Conservation (phyloP, 1,140 invertebrate species). For the Nixonia krombeini region DNA sequence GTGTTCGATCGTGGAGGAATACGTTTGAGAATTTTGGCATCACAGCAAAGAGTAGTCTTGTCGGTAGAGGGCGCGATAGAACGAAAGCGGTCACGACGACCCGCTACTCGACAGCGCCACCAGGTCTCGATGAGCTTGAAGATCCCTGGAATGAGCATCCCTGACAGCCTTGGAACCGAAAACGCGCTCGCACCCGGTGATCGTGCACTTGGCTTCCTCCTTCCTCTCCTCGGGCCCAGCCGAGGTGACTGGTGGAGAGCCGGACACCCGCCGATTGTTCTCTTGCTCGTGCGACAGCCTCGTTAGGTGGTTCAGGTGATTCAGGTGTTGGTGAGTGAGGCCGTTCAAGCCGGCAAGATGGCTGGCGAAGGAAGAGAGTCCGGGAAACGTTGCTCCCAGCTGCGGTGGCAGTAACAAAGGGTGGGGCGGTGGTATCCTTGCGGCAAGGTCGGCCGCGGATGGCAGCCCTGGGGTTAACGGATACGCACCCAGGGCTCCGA, state of each 20-base stretch:
- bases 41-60: slow-evolving; percentile 64
- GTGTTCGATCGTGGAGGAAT: slow-evolving; percentile 37
- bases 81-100: slow-evolving; percentile 67
- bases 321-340: slow-evolving; percentile 73
- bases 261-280: slow-evolving; percentile 22
- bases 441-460: slow-evolving; percentile 58
- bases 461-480: slow-evolving; percentile 51
- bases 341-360: slow-evolving; percentile 73
- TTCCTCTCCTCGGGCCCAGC: slow-evolving; percentile 51
- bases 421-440: slow-evolving; percentile 62
- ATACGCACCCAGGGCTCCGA: slow-evolving; percentile 58
- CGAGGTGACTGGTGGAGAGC: slow-evolving; percentile 42
- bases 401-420: slow-evolving; percentile 62
- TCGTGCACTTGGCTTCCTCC: slow-evolving; percentile 74
- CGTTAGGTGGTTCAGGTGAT: slow-evolving; percentile 72
- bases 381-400: slow-evolving; percentile 67
- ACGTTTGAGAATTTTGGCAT: slow-evolving; percentile 62
- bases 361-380: slow-evolving; percentile 65
- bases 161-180: slow-evolving; percentile 75
- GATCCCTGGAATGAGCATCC: slow-evolving; percentile 74
- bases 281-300: slow-evolving; percentile 56
- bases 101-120: slow-evolving; percentile 55
- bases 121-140: slow-evolving; percentile 66
- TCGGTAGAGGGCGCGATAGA: slow-evolving; percentile 51
- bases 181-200: slow-evolving; percentile 75